Base-by-base conservation (phyloP, 1,140 invertebrate genomes). In the Uloborus diversus region DNA sequence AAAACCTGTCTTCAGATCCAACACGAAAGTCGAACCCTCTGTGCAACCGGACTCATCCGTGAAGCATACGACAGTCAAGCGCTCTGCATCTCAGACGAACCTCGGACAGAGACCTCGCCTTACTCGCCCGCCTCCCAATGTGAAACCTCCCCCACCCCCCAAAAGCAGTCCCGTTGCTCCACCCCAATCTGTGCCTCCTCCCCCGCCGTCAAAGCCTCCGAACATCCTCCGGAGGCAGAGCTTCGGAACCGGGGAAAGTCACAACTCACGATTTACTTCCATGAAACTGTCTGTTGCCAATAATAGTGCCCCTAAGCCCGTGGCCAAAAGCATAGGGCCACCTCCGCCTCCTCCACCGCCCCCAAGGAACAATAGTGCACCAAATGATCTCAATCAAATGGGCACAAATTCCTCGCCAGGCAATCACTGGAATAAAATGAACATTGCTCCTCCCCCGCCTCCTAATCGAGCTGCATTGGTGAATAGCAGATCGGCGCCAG, bases 351-450 rank as follows among this genome's bases (percentile, higher is more conserved):
- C 73, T 13, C 73, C 73, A 28, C 69, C 69, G 13, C 73, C 73
- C 7, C 73, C 73, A 20, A 49, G 73, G 30, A 78, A 78, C 47
- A 78, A 78, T 25, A 78, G 73, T 47, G 73, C 62, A 13, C 73
- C 73, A 5, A 49, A 78, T 78, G 73, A 78, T 23, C 73, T 78
- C 17, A 78, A 78, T 66, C 61, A 78, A 20, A 56, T 78, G 61
- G 33, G 51, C 49, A n/a, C 51, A 4, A 65, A 32, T 66, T 78
- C 73, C 47, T 66, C 61, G n/a, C 57, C 57, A n/a, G 51, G 53
- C 30, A 78, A 64, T 57, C 73, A 78, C 7, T 66, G 32, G 61
- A 65, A 59, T 28, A 78, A 78, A 57, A 78, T 78, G 73, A 78
- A 64, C 49, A 78, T 53, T 23, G 73, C 73, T 17, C 73, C 73